Evolutionary conservation across 2,888 invertebrate species (phyloP).

Genomic region (Allophyes oxyacanthae): DNA sequence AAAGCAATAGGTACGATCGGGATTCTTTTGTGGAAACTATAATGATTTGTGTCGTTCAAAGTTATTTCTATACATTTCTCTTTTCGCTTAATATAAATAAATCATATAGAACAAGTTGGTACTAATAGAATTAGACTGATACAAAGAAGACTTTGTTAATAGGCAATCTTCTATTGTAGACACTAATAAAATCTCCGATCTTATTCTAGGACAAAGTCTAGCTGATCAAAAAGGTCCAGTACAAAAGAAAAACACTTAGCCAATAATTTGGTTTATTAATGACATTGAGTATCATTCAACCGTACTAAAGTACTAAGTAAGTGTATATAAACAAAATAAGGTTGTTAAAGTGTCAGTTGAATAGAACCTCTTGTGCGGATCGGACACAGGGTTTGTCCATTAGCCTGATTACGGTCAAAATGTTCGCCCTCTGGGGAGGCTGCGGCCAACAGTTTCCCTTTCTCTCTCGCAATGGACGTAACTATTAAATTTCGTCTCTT

Average conservation of each 20-base stretch:
- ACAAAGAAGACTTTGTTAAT: not conserved
- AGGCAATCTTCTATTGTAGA: conserved; percentile 3
- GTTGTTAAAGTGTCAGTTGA: conserved; percentile 77
- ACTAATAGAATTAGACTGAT: not conserved
- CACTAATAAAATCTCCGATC: conserved; percentile 8
- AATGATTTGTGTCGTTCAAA: not conserved
- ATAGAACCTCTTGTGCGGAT: conserved; percentile 76
- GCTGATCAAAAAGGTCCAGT: conserved; percentile 17
- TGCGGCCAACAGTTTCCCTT: conserved; percentile 72
- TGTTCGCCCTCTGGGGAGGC: conserved; percentile 74
- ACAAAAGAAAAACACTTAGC: conserved; percentile 19
- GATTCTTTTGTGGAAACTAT: conserved; percentile 6
- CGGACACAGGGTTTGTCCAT: conserved; percentile 84
- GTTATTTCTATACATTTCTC: not conserved
- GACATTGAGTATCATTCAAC: conserved; percentile 54
- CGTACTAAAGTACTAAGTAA: conserved; percentile 70
- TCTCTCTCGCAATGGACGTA: conserved; percentile 62
- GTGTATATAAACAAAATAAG: conserved; percentile 77
- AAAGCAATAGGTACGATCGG: not conserved
- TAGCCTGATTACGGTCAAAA: conserved; percentile 87
- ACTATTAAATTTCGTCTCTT: conserved; percentile 57
- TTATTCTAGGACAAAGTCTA: conserved; percentile 6
- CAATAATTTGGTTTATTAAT: conserved; percentile 53
- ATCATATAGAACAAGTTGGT: not conserved
- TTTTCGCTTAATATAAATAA: not conserved